A percentile compares a stretch with the other conserved stretches of the same genome.
These are phyloP conservation scores for Fistularia commersonii DNA, from an alignment of 2,797 vertebrate genomes.

Conservation along the genomic window DNA sequence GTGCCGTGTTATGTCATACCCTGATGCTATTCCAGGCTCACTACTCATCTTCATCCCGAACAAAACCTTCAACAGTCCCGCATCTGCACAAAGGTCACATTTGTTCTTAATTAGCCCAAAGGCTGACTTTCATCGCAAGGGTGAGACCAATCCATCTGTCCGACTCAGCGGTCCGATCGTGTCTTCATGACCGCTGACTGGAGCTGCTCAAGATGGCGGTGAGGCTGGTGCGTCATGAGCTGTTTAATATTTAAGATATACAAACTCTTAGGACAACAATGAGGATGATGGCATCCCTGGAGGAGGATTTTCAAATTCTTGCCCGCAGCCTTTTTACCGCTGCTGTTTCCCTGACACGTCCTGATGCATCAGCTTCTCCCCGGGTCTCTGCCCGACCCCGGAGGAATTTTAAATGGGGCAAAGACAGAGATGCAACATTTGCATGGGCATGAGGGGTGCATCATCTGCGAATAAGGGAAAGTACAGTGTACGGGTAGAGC, in stretches of 20 bases:
- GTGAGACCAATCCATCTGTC: slow-evolving; percentile 6
- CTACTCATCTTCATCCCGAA: slow-evolving; percentile 26
- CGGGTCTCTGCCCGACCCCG: not conserved
- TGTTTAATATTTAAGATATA: slow-evolving; percentile 44
- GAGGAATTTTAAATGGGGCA: not conserved
- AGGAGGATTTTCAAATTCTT: slow-evolving; percentile 29
- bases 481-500: not conserved
- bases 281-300: slow-evolving; percentile 22
- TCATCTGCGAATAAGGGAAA: slow-evolving; percentile 19
- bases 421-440: slow-evolving; percentile 1
- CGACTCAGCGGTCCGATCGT: slow-evolving; percentile 8
- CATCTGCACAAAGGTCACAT: slow-evolving; percentile 25
- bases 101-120: slow-evolving; percentile 29
- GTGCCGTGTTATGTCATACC: slow-evolving; percentile 49
- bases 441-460: not conserved
- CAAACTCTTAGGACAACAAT: slow-evolving; percentile 20
- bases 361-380: slow-evolving; percentile 11
- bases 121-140: slow-evolving; percentile 21
- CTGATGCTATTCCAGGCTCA: slow-evolving; percentile 46
- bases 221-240: slow-evolving; percentile 5
- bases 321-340: slow-evolving; percentile 5
- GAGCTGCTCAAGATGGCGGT: slow-evolving; percentile 4
- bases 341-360: slow-evolving; percentile 7
- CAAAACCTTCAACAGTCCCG: slow-evolving; percentile 22
- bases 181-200: slow-evolving; percentile 13